Evolutionary conservation across 2,888 invertebrate genomes (phyloP).

Genomic region (Drosophila fulvimacula): DNA sequence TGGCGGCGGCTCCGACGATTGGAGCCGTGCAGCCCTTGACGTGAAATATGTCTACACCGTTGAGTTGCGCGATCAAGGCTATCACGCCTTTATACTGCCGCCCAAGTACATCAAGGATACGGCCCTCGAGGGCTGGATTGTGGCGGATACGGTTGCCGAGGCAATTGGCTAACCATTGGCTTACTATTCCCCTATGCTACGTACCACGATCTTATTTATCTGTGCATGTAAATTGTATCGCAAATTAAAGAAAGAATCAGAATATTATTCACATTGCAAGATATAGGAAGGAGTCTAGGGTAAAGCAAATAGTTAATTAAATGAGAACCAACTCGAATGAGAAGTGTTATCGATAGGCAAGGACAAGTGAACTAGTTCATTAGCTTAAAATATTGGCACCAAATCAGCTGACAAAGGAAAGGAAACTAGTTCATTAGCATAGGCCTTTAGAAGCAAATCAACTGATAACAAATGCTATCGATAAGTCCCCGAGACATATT

Average conservation of each 20-base stretch:
- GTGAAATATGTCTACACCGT: slow-evolving; percentile 83
- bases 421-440: not conserved
- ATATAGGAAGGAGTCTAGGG: too few relatives aligned
- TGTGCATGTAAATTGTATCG: slow-evolving; percentile 44
- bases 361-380: too few relatives aligned
- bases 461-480: not conserved
- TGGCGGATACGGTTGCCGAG: slow-evolving; percentile 81
- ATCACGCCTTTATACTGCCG: slow-evolving; percentile 81
- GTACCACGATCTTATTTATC: slow-evolving; percentile 48
- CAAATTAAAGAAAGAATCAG: too few relatives aligned
- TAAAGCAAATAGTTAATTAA: too few relatives aligned
- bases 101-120: slow-evolving; percentile 80
- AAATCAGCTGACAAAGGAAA: not conserved
- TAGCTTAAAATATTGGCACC: too few relatives aligned
- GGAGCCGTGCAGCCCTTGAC: slow-evolving; percentile 78
- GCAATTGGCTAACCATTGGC: slow-evolving; percentile 46
- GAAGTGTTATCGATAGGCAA: too few relatives aligned
- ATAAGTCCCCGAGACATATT: not conserved
- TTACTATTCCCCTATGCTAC: not conserved
- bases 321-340: too few relatives aligned
- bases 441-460: not conserved
- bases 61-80: slow-evolving; percentile 82
- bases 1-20: slow-evolving; percentile 84
- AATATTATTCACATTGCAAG: too few relatives aligned
- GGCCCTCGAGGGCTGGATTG: slow-evolving; percentile 77